Evolutionary conservation across 2,113 vertebrate species (phyloP), one percentile per base, ranked within the genome.

Genomic region (Malurus melanocephalus): DNA sequence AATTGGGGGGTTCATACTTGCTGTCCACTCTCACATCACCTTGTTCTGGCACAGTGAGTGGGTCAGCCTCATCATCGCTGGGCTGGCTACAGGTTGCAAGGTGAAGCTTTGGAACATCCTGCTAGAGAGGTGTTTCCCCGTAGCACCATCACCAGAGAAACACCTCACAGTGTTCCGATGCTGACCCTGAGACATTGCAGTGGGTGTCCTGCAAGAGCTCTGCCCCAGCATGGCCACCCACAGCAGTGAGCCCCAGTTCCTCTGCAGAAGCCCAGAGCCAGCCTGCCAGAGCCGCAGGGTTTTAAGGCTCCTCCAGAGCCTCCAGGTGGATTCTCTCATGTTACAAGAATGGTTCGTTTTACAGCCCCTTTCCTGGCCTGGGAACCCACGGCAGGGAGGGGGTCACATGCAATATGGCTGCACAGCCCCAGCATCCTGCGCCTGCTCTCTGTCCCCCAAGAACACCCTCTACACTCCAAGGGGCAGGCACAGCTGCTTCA

Each of bases 261-360:
- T 77, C 48, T 68, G 80, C 85, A 89, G 65, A 85, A 90, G 60
- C 55, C 81, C 0, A 1, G 28, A 64, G 55, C 72, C 76, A 88
- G 90, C 60, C 60, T 77, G 76, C 90, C 90, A 88, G 90, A 82
- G 60, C 80, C 0, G 1, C n/a, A 21, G n/a, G 59, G 76, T 55
- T 90, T 94, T 87, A 92, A 53, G 53, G 65, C 85, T 93, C 64
- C 62, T 85, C 72, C 4, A 5, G 65, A 60, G 85, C n/a, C 88
- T 95, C 93, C 94, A 94, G 90, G 88, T 95, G 93, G 84, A 90
- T 93, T 90, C 79, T 95, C 89, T 94, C 93, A 94, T 80, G 69
- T 93, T 94, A 93, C 93, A 94, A 78, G 78, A 94, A 86, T 42
- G 35, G 75, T 71, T 90, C 11, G 0, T 89, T 94, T 94, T 96